These are phyloP conservation scores for Odocoileus hemionus DNA, from an alignment of 2,113 vertebrate genomes.

Conservation along the genomic window DNA sequence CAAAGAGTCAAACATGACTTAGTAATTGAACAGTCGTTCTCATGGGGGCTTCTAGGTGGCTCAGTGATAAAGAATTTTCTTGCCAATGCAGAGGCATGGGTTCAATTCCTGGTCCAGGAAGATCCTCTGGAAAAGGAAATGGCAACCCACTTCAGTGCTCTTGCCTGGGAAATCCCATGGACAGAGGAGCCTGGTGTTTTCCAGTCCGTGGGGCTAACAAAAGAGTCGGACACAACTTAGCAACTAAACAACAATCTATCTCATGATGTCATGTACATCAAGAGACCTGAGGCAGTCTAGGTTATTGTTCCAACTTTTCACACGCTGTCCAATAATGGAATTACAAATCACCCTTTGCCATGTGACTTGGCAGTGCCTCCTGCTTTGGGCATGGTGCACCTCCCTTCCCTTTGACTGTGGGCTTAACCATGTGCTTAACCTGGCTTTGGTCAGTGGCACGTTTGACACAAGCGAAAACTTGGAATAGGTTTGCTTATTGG, in stretches of 20 bases:
- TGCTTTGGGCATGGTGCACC: background rate
- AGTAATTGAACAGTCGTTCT: background rate
- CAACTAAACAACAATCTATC: fast-evolving
- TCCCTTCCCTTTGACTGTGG: background rate
- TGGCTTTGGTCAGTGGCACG: background rate
- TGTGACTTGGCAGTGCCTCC: background rate
- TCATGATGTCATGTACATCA: background rate
- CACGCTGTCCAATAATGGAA: background rate
- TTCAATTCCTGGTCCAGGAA: background rate
- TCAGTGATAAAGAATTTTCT: background rate
- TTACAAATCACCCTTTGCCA: background rate
- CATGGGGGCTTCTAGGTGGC: background rate
- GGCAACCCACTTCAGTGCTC: background rate
- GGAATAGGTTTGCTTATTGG: background rate
- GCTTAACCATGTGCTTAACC: background rate
- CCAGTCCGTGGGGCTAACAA: background rate
- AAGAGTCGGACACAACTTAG: background rate
- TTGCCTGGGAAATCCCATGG: background rate
- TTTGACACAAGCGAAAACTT: background rate
- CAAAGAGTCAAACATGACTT: background rate
- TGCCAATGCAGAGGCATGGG: background rate
- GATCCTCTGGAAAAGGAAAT: background rate
- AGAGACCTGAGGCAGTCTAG: background rate
- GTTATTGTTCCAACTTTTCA: background rate
- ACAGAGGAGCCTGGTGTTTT: background rate